A percentile compares a stretch with the other conserved stretches of the same genome.
These are phyloP conservation scores for Dendrocopos noguchii DNA, from an alignment of 2,113 vertebrate species.

Conservation along the genomic window DNA sequence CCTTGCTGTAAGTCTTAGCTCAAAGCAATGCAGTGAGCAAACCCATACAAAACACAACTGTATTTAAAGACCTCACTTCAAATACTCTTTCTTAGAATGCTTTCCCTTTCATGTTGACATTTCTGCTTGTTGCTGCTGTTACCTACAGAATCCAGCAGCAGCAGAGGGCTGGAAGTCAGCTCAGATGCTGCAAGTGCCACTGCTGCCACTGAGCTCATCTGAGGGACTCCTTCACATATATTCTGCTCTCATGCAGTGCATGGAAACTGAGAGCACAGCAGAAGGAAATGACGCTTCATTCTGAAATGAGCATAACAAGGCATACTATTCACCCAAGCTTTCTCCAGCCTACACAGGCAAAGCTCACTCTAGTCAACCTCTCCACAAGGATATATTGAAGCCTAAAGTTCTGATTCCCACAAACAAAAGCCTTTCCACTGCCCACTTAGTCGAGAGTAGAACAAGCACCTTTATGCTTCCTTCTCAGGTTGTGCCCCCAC, in stretches of 20 bases:
- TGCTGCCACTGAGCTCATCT: not conserved
- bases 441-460: not conserved
- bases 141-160: not conserved
- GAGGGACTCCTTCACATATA: no score
- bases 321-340: no score
- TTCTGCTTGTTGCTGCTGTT: not conserved
- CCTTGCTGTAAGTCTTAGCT: not conserved
- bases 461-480: not conserved
- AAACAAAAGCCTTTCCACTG: not conserved
- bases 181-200: conserved; percentile 9
- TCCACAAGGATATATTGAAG: not conserved
- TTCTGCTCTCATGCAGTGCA: no score
- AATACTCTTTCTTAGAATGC: not conserved
- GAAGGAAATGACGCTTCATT: not conserved
- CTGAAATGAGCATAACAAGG: not conserved
- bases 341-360: not conserved
- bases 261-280: not conserved
- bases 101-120: not conserved
- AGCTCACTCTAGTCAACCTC: not conserved
- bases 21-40: not conserved
- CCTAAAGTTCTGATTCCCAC: not conserved
- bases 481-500: no score
- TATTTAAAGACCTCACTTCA: not conserved
- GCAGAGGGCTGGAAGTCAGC: not conserved
- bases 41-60: not conserved